phyloP scores from a whole-genome alignment of 2,113 vertebrate genomes.

The Cephalopterus ornatus region DNA sequence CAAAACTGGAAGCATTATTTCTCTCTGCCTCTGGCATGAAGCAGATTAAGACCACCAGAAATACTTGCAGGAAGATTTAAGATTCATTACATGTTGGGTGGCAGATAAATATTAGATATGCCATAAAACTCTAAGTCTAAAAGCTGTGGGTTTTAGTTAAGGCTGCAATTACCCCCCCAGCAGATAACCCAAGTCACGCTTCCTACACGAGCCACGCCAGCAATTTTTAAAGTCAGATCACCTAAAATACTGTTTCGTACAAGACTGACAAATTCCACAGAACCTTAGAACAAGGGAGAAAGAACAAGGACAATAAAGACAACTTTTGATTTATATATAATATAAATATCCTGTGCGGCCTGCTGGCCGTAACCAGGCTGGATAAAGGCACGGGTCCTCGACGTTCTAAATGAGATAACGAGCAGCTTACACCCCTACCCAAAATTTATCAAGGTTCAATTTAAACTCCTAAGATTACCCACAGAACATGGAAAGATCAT shows the following conservation, averaged over 20 bases:
- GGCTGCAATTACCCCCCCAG: not conserved
- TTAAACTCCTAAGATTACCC: not conserved
- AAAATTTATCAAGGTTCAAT: not conserved
- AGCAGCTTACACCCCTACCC: not conserved
- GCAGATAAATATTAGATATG: slow-evolving; percentile 5
- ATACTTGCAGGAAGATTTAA: not conserved
- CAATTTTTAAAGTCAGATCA: not conserved
- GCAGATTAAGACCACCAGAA: slow-evolving; percentile 40
- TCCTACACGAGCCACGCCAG: not conserved
- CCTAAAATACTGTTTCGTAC: not conserved
- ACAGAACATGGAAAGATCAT: not conserved
- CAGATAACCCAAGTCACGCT: not conserved
- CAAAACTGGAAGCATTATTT: slow-evolving; percentile 11
- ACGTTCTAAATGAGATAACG: not conserved
- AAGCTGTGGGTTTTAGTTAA: not conserved
- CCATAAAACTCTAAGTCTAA: not conserved
- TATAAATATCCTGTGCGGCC: not conserved
- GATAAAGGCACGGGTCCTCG: accelerated
- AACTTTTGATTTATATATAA: not conserved
- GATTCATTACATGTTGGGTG: not conserved
- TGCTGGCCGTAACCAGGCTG: not conserved
- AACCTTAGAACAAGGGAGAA: too few relatives aligned
- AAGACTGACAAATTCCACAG: not conserved
- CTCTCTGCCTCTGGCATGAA: not conserved
- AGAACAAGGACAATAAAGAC: not conserved